Evolutionary conservation across 2,888 invertebrate species (phyloP).

Genomic region (Cabera pusaria): DNA sequence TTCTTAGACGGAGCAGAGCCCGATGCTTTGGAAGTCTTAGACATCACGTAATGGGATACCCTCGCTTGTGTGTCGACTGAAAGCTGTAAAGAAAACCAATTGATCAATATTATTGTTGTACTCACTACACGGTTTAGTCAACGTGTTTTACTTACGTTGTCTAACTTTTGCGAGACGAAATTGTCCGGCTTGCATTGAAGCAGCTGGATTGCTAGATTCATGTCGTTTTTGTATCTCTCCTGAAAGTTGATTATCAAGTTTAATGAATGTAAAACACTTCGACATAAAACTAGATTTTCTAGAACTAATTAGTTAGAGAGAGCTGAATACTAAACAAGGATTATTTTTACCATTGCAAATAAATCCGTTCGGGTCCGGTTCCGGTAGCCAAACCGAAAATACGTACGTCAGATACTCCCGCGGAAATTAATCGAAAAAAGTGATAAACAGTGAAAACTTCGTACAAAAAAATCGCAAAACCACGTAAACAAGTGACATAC

Average conservation of each 20-base stretch:
- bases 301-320: too few species aligned
- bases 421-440: too few species aligned
- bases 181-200: slow-evolving; percentile 97
- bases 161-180: slow-evolving; percentile 95
- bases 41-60: slow-evolving; percentile 90
- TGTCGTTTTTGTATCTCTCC: slow-evolving; percentile 97
- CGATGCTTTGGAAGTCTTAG: slow-evolving; percentile 77
- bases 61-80: slow-evolving; percentile 96
- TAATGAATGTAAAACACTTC: too few species aligned
- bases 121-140: slow-evolving; percentile 8
- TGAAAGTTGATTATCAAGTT: slow-evolving; percentile 64
- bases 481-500: too few species aligned
- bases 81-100: slow-evolving; percentile 84
- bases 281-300: too few species aligned
- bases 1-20: slow-evolving; percentile 69
- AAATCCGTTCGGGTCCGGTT: too few species aligned
- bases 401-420: too few species aligned
- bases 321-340: too few species aligned
- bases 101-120: slow-evolving; percentile 22
- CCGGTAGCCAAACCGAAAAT: too few species aligned
- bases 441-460: too few species aligned
- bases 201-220: slow-evolving; percentile 95
- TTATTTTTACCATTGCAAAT: too few species aligned
- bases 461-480: too few species aligned
- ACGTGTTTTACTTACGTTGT: slow-evolving; percentile 87